phyloP scores from a whole-genome alignment of 1,140 invertebrate genomes.

The Leucophenga varia region DNA sequence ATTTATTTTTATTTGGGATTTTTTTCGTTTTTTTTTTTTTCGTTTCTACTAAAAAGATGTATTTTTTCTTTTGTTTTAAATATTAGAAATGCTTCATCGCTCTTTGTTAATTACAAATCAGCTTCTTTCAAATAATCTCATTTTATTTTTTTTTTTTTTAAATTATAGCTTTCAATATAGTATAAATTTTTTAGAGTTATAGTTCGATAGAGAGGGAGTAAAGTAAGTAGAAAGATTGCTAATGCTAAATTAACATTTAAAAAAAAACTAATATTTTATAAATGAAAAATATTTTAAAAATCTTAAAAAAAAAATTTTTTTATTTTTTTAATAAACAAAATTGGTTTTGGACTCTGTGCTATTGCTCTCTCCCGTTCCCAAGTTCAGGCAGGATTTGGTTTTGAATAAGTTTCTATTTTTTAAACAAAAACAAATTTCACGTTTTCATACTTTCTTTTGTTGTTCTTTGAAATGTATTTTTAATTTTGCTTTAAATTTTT shows the following conservation, averaged over 20 bases:
- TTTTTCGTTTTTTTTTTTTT: background rate
- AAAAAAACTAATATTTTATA: no score
- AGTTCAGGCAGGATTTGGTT: slow-evolving; percentile 47
- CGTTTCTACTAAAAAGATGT: background rate
- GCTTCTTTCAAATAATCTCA: no score
- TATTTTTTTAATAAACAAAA: slow-evolving; percentile 16
- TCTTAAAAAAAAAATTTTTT: slow-evolving; percentile 4
- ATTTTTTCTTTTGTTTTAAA: slow-evolving; percentile 1
- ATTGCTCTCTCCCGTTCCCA: slow-evolving; percentile 56
- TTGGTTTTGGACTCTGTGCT: slow-evolving; percentile 49
- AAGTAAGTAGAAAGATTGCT: slow-evolving; percentile 45
- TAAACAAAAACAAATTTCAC: slow-evolving; percentile 2
- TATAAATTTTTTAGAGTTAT: slow-evolving; percentile 17
- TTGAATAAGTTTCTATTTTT: slow-evolving; percentile 3
- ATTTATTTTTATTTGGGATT: background rate
- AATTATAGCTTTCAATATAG: background rate
- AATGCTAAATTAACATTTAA: slow-evolving; percentile 47
- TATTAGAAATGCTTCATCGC: no score
- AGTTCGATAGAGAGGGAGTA: slow-evolving; percentile 28
- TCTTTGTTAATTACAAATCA: no score
- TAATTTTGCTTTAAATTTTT: slow-evolving; percentile 32
- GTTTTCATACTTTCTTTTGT: slow-evolving; percentile 7
- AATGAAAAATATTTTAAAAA: slow-evolving; percentile 23
- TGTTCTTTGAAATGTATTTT: slow-evolving; percentile 18
- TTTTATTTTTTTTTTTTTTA: no score